Percentiles rank a stretch among this genome's conserved stretches.
These are phyloP conservation scores for Passer domesticus DNA, from an alignment of 2,113 vertebrate genomes.

Conservation along the genomic window DNA sequence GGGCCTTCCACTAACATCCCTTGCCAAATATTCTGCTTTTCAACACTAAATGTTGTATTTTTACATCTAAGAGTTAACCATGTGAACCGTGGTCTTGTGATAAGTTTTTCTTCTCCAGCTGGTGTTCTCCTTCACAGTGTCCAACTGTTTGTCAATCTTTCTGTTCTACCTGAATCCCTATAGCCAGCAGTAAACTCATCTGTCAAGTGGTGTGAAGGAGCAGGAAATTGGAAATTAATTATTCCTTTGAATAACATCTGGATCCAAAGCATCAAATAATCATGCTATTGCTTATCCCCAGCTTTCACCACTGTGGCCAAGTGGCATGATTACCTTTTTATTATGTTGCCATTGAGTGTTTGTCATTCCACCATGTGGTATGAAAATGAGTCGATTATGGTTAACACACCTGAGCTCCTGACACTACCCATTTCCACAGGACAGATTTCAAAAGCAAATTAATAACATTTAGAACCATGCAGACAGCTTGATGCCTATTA, in stretches of 20 bases:
- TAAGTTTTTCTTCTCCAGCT: not conserved
- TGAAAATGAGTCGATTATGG: conserved; percentile 19
- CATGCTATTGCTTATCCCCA: not conserved
- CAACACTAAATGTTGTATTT: not conserved
- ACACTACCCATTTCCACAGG: not conserved
- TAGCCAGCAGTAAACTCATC: not conserved
- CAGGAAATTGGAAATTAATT: not conserved
- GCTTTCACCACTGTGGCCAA: not conserved
- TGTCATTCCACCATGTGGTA: not conserved
- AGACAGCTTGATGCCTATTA: conserved; percentile 7
- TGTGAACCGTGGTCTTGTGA: not conserved
- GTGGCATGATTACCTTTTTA: not conserved
- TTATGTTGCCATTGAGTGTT: not conserved
- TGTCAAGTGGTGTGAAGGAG: not conserved
- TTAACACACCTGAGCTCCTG: not conserved
- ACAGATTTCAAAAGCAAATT: conserved; percentile 38
- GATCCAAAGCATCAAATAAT: not conserved
- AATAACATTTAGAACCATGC: not conserved
- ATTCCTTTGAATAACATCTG: not conserved
- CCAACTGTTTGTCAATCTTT: not conserved
- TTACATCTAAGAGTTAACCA: not conserved
- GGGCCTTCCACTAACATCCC: not conserved
- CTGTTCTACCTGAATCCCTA: not conserved
- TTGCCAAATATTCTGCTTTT: not conserved
- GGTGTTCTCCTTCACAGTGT: not conserved